Percentiles rank a stretch among this genome's conserved stretches.
Evolutionary conservation across 2,797 vertebrate species (phyloP).

Genomic region (Sciurus carolinensis): DNA sequence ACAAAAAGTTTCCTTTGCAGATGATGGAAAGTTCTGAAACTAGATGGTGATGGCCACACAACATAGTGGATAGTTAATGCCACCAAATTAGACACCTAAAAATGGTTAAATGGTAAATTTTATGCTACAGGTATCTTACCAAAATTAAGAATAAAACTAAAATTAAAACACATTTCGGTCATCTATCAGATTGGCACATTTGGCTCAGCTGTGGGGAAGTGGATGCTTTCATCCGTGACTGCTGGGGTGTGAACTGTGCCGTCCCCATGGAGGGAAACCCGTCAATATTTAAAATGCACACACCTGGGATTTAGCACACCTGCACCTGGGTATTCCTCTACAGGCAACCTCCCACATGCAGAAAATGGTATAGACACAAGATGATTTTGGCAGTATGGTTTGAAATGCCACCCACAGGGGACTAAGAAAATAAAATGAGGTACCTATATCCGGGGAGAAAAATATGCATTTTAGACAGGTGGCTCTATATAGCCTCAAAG

Average conservation of each 20-base stretch:
- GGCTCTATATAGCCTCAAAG: not conserved
- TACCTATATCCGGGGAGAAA: not conserved
- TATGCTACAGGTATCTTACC: too few relatives aligned
- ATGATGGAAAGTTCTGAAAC: too few relatives aligned
- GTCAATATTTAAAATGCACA: not conserved
- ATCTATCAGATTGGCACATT: not conserved
- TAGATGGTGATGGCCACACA: not conserved
- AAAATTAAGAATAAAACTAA: not conserved
- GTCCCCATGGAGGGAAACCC: not conserved
- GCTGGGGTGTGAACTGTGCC: not conserved
- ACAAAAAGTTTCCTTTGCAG: too few relatives aligned
- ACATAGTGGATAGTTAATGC: too few relatives aligned
- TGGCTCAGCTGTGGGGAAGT: not conserved
- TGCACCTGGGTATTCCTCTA: not conserved
- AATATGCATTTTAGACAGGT: not conserved
- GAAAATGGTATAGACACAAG: not conserved
- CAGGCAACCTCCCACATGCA: not conserved
- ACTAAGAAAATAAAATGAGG: not conserved
- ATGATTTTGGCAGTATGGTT: not conserved
- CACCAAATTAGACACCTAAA: too few relatives aligned
- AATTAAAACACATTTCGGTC: constrained; percentile 5
- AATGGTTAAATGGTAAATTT: too few relatives aligned
- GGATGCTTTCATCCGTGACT: not conserved
- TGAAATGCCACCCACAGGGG: not conserved
- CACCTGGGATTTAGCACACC: not conserved